Percentiles rank a stretch among this genome's conserved stretches.
These are phyloP conservation scores for Phoxinus dragarum DNA, from an alignment of 2,797 vertebrate genomes.

Conservation along the genomic window DNA sequence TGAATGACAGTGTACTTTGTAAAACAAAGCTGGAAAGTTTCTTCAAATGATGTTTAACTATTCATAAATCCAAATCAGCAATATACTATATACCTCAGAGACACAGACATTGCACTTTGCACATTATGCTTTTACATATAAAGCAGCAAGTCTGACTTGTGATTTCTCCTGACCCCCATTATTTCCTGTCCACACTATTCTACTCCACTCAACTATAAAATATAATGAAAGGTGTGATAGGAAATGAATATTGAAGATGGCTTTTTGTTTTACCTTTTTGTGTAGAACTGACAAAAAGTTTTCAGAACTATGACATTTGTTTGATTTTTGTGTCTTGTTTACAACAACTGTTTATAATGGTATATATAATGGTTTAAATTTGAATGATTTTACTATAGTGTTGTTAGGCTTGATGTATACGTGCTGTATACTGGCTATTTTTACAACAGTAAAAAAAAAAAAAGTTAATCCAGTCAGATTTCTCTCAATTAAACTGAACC, in stretches of 20 bases:
- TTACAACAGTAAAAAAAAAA: background rate
- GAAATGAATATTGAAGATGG: background rate
- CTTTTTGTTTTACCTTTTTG: conserved; percentile 2
- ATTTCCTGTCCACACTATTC: background rate
- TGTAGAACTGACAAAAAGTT: conserved; percentile 10
- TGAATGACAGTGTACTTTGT: background rate
- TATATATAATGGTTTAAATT: background rate
- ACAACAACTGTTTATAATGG: background rate
- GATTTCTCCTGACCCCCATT: background rate
- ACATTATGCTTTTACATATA: background rate
- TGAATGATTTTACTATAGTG: background rate
- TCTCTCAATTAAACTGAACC: background rate
- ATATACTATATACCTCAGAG: background rate
- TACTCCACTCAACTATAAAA: conserved; percentile 5
- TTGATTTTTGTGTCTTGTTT: conserved; percentile 43
- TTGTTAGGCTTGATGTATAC: background rate
- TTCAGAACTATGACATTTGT: background rate
- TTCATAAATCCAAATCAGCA: background rate
- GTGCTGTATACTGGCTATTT: background rate
- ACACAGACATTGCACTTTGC: background rate
- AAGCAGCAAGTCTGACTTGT: background rate
- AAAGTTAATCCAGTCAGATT: background rate
- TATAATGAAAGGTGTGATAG: conserved; percentile 10
- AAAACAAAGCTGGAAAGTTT: background rate
- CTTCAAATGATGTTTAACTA: background rate